Conservation (phyloP, 2,888 invertebrate species). For the Tolmerus cingulatus region DNA sequence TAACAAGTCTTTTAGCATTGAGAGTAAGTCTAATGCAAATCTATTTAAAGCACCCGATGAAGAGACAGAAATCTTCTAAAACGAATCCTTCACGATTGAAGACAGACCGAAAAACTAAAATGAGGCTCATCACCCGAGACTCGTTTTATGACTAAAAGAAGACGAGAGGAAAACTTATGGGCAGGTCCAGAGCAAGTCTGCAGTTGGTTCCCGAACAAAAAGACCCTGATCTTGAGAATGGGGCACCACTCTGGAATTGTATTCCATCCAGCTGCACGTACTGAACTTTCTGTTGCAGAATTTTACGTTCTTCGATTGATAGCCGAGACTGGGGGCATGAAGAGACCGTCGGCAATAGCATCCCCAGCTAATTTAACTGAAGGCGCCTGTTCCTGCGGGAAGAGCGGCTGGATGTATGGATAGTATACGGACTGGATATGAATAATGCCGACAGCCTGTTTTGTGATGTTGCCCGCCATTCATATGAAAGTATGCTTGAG, state of each 20-base stretch:
- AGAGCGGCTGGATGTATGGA: not conserved
- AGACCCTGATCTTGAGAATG: conserved; percentile 33
- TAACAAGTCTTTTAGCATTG: not conserved
- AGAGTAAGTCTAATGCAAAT: not conserved
- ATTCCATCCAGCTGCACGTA: not conserved
- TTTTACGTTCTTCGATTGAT: not conserved
- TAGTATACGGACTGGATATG: not conserved
- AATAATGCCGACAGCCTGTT: conserved; percentile 9
- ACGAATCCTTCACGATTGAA: not conserved
- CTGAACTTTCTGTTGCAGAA: not conserved
- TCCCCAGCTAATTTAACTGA: conserved; percentile 4
- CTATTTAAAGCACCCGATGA: conserved; percentile 7
- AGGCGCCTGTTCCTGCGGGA: not conserved
- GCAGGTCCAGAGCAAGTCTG: not conserved
- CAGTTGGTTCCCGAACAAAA: not conserved
- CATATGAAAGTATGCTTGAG: not conserved
- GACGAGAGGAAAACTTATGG: conserved; percentile 8
- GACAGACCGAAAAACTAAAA: not conserved
- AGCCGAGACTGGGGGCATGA: not conserved
- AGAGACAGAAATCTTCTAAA: not conserved
- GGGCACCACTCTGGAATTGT: conserved; percentile 1
- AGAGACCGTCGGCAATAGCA: not conserved
- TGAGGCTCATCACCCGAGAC: conserved; percentile 12
- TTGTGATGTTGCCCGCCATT: conserved; percentile 17
- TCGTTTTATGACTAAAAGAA: conserved; percentile 22